Conservation (phyloP, 2,888 invertebrate species). For the Hydrotaea cyrtoneurina region DNA sequence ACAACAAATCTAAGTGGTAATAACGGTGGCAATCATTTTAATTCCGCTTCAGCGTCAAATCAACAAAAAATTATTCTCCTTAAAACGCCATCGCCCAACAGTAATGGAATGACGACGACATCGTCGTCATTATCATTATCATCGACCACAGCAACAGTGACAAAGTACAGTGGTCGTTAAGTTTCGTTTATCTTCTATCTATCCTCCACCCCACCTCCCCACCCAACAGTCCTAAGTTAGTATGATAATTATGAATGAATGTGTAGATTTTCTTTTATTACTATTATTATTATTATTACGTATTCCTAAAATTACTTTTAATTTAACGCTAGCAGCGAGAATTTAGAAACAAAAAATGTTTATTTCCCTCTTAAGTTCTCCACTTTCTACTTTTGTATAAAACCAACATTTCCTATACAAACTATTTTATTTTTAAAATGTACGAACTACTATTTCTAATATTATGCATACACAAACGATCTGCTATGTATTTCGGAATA, state of each 20-base stretch:
- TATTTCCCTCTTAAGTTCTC: neutral
- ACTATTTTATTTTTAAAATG: conserved; percentile 16
- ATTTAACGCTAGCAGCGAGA: neutral
- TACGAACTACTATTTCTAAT: neutral
- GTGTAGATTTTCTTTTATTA: conserved; percentile 30
- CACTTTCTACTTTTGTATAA: conserved; percentile 29
- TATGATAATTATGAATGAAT: conserved; percentile 12
- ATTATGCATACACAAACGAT: neutral
- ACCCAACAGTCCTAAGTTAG: no score
- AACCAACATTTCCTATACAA: neutral
- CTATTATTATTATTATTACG: neutral
- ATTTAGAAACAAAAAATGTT: neutral
- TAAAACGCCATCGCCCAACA: conserved; percentile 72
- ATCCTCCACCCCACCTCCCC: neutral
- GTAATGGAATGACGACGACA: conserved; percentile 37
- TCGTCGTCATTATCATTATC: neutral
- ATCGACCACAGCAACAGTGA: neutral
- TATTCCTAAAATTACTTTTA: neutral
- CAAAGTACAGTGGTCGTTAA: conserved; percentile 60
- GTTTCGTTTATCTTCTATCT: neutral
- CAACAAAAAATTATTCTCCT: conserved; percentile 78
- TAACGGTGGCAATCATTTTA: conserved; percentile 49
- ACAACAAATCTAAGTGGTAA: conserved; percentile 43
- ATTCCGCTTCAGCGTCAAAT: conserved; percentile 67
- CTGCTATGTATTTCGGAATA: neutral